Evolutionary conservation across 2,797 vertebrate genomes (phyloP).

Genomic region (Cossypha niveicapilla): DNA sequence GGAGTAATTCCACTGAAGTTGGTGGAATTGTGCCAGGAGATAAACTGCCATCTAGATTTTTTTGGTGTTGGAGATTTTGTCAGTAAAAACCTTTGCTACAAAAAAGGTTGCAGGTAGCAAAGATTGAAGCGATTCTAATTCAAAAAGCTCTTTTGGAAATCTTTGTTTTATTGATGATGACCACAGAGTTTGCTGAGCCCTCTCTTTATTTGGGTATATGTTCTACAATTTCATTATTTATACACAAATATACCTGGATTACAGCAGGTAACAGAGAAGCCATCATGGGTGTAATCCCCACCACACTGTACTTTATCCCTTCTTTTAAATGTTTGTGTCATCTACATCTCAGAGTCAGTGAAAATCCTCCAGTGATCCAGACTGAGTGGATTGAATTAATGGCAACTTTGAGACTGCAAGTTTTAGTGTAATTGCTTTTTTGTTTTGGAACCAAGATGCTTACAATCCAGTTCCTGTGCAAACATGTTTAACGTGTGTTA

Average conservation of each 20-base stretch:
- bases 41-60: constrained; percentile 25
- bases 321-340: neutral
- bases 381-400: constrained; percentile 73
- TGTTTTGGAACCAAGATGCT: constrained; percentile 78
- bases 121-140: neutral
- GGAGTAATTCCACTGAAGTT: constrained; percentile 28
- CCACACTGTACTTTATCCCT: neutral
- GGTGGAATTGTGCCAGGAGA: constrained; percentile 44
- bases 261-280: neutral
- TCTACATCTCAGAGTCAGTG: neutral
- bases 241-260: neutral
- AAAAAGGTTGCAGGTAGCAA: neutral
- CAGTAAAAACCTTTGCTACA: neutral
- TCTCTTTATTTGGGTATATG: accelerated
- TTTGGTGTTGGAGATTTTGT: neutral
- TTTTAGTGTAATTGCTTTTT: constrained; percentile 78
- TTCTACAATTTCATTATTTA: neutral
- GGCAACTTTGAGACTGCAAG: constrained; percentile 65
- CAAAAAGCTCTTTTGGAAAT: neutral
- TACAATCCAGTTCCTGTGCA: constrained; percentile 80
- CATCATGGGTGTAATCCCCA: neutral
- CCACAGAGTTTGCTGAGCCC: neutral
- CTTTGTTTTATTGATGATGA: neutral
- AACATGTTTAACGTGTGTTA: constrained; percentile 85
- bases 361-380: constrained; percentile 67